These are phyloP conservation scores for Cryptophagus acutangulus DNA, from an alignment of 2,888 invertebrate species.

Conservation along the genomic window DNA sequence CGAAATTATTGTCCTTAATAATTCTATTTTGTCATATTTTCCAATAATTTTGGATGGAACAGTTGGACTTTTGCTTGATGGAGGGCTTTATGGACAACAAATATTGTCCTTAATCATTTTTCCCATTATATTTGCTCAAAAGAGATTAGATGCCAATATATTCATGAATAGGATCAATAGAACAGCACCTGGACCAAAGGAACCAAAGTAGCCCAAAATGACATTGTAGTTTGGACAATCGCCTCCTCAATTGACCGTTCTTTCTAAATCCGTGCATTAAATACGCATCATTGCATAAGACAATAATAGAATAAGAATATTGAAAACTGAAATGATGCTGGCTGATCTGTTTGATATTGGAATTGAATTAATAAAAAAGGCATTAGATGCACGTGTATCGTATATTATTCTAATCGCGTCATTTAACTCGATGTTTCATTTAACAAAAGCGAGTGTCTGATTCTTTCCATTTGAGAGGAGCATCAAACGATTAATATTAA, in stretches of 20 bases:
- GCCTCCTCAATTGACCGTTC: slow-evolving; percentile 5
- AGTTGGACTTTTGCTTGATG: too few species aligned
- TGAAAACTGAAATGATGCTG: not conserved
- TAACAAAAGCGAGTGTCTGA: slow-evolving; percentile 20
- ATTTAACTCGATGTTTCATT: slow-evolving; percentile 34
- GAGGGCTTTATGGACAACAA: too few species aligned
- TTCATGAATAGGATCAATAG: too few species aligned
- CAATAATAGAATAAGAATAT: not conserved
- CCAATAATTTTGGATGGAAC: too few species aligned
- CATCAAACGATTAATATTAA: slow-evolving; percentile 13
- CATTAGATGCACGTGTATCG: slow-evolving; percentile 33
- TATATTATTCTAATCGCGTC: slow-evolving; percentile 33
- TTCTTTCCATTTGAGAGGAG: slow-evolving; percentile 20
- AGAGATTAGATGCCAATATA: too few species aligned
- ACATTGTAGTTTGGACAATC: not conserved
- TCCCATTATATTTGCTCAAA: too few species aligned
- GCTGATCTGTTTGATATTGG: not conserved
- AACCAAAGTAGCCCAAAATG: slow-evolving; percentile 10
- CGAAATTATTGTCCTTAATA: too few species aligned
- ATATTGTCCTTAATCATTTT: too few species aligned
- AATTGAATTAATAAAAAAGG: slow-evolving; percentile 20
- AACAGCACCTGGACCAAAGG: slow-evolving; percentile 16
- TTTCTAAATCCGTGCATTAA: too few species aligned
- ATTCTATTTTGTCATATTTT: too few species aligned
- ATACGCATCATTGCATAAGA: too few species aligned